Conservation (phyloP, 2,113 vertebrate genomes). For the Esox niger region DNA sequence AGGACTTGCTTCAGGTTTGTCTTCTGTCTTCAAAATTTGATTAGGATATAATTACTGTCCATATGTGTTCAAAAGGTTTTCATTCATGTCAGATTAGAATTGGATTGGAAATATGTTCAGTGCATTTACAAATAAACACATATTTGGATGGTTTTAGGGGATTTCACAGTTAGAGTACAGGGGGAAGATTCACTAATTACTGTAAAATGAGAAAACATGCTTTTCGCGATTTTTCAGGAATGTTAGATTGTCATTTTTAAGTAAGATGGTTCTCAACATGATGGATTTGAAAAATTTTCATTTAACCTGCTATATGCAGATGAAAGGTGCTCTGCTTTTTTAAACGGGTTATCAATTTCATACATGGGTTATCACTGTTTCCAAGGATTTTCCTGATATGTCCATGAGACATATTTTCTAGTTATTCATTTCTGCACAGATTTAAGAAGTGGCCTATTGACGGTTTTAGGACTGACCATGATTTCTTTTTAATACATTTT, state of each 20-base stretch:
- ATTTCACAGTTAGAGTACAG: neutral
- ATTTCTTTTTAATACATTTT: too few relatives aligned
- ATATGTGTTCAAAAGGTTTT: neutral
- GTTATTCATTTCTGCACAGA: conserved; percentile 14
- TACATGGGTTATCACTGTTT: conserved; percentile 16
- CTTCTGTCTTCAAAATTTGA: neutral
- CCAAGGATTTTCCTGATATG: too few relatives aligned
- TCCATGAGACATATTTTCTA: too few relatives aligned
- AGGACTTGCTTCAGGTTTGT: neutral
- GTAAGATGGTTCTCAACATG: conserved; percentile 28
- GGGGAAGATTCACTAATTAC: neutral
- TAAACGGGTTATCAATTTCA: conserved; percentile 46
- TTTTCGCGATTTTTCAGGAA: conserved; percentile 45
- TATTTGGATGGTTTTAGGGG: neutral
- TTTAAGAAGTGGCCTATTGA: too few relatives aligned
- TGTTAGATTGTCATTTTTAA: conserved; percentile 33
- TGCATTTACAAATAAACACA: neutral
- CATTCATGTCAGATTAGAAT: neutral
- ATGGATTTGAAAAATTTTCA: conserved; percentile 41
- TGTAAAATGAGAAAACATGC: conserved; percentile 11
- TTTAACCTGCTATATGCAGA: conserved; percentile 43
- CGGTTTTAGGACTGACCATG: too few relatives aligned
- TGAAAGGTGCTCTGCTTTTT: conserved; percentile 41
- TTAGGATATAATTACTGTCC: neutral
- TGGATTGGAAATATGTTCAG: neutral